Percentiles rank a stretch among this genome's conserved stretches.
Evolutionary conservation across 2,113 vertebrate species (phyloP).

Genomic region (Syngnathus scovelli): DNA sequence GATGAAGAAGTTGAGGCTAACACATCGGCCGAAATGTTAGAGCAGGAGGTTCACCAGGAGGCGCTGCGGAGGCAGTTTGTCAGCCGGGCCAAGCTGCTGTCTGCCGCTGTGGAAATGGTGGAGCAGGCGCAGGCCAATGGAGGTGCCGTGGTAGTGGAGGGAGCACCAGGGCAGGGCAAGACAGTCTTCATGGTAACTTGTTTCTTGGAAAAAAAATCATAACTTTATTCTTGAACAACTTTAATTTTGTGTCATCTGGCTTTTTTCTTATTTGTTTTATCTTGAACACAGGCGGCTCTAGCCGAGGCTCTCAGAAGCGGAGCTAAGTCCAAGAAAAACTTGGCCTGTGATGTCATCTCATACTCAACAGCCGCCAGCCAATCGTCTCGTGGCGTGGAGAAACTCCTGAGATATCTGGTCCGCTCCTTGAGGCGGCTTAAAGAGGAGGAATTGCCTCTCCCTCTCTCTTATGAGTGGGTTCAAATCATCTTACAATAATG

Average conservation of each 20-base stretch:
- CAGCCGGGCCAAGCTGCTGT: conserved; percentile 66
- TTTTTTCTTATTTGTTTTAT: too few relatives aligned
- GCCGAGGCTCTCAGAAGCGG: conserved; percentile 58
- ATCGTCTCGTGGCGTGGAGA: conserved; percentile 69
- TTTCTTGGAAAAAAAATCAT: too few relatives aligned
- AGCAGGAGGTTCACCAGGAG: conserved; percentile 73
- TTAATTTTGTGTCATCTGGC: too few relatives aligned
- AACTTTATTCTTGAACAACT: too few relatives aligned
- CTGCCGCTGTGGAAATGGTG: conserved; percentile 41
- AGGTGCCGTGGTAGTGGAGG: conserved; percentile 72
- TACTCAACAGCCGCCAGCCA: conserved; percentile 78
- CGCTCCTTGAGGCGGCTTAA: conserved; percentile 59
- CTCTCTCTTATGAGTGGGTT: conserved; percentile 70
- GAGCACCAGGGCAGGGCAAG: conserved; percentile 77
- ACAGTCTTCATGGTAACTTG: conserved; percentile 71
- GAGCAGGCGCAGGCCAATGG: conserved; percentile 57
- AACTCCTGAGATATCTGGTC: conserved; percentile 71
- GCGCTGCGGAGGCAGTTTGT: conserved; percentile 64
- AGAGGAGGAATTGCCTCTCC: conserved; percentile 42
- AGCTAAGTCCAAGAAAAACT: conserved; percentile 30
- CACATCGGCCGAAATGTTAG: conserved; percentile 32
- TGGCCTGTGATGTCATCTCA: conserved; percentile 67
- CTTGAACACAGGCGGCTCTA: conserved; percentile 63
- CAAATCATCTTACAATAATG: neutral
- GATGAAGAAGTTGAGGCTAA: conserved; percentile 29